Percentiles rank a stretch among this genome's conserved stretches.
These are phyloP conservation scores for Glaucopsyche alexis DNA, from an alignment of 2,888 invertebrate species.

Conservation along the genomic window DNA sequence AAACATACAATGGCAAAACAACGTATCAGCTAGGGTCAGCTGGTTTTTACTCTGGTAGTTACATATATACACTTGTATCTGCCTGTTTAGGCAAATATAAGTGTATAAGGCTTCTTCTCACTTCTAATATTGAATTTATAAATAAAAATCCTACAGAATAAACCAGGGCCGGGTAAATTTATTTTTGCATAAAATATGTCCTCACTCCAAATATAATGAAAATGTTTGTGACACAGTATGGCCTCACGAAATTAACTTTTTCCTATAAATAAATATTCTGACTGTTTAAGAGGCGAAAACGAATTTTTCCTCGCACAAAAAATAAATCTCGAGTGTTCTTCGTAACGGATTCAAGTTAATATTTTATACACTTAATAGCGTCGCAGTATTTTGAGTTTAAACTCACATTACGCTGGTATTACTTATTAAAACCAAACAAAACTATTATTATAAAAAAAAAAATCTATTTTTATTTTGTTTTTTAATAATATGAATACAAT, in stretches of 20 bases:
- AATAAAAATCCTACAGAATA: neutral
- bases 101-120: too few species aligned
- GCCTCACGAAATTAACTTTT: constrained; percentile 18
- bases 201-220: constrained; percentile 10
- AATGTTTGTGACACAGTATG: neutral
- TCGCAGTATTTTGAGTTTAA: neutral
- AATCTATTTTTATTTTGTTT: too few species aligned
- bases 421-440: too few species aligned
- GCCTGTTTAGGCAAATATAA: neutral
- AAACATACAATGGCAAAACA: too few species aligned
- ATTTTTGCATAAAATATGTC: constrained; percentile 19
- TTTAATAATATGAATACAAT: too few species aligned
- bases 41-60: too few species aligned
- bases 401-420: neutral
- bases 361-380: neutral
- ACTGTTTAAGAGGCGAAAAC: neutral
- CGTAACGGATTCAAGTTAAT: neutral
- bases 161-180: neutral
- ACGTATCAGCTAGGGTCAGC: too few species aligned
- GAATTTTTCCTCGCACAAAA: neutral
- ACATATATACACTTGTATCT: too few species aligned
- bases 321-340: neutral
- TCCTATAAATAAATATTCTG: constrained; percentile 10
- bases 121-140: neutral
- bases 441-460: neutral